Evolutionary conservation across 2,113 vertebrate species (phyloP).

Genomic region (Barnardius zonarius): DNA sequence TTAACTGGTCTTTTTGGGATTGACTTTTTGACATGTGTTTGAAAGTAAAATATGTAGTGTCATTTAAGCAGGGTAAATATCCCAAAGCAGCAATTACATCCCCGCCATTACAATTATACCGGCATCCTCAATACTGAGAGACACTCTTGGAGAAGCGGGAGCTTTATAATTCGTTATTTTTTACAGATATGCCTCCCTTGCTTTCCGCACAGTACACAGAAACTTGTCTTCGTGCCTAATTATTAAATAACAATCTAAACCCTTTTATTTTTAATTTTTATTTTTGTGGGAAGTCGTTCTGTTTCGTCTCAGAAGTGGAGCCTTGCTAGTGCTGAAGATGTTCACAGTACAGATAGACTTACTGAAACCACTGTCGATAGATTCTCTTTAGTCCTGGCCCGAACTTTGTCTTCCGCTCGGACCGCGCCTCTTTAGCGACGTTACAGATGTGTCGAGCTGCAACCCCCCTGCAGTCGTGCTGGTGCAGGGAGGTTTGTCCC

Average conservation of each 20-base stretch:
- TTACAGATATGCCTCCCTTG: background rate
- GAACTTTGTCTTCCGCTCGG: background rate
- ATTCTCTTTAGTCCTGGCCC: background rate
- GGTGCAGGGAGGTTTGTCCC: background rate
- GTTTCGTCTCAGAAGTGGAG: background rate
- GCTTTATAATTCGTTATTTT: background rate
- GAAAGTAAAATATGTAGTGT: slow-evolving; percentile 61
- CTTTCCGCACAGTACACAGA: background rate
- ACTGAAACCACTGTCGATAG: background rate
- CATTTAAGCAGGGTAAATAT: slow-evolving; percentile 67
- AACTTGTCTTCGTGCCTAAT: background rate
- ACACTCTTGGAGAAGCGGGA: background rate
- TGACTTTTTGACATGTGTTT: slow-evolving; percentile 64
- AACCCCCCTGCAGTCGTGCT: background rate
- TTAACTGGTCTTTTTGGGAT: slow-evolving; percentile 63
- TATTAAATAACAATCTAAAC: background rate
- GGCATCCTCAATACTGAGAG: background rate
- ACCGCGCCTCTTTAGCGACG: background rate
- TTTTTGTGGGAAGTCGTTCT: background rate
- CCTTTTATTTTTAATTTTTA: background rate
- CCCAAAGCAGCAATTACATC: slow-evolving; percentile 62
- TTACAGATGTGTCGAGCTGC: background rate
- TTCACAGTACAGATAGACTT: fast-evolving
- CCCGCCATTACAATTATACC: background rate
- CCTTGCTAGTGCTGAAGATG: background rate